Evolutionary conservation across 2,888 invertebrate species (phyloP).

Genomic region (Serripes groenlandicus): DNA sequence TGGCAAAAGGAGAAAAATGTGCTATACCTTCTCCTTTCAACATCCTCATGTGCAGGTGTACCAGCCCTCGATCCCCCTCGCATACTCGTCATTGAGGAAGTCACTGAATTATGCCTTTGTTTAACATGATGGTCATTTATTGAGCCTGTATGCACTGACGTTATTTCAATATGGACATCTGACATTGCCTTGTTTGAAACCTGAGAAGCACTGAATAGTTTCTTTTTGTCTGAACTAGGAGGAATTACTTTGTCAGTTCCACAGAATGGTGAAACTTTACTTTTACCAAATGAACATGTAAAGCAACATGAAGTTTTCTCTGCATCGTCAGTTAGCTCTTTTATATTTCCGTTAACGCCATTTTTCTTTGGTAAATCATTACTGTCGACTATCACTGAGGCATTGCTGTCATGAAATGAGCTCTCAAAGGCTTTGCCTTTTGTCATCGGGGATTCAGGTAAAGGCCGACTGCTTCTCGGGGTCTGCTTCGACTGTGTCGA

Average conservation of each 20-base stretch:
- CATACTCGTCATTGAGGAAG: slow-evolving; percentile 70
- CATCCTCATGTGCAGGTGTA: slow-evolving; percentile 71
- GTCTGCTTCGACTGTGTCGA: slow-evolving; percentile 53
- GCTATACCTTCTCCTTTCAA: slow-evolving; percentile 63
- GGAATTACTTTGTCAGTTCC: slow-evolving; percentile 56
- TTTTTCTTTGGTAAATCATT: slow-evolving; percentile 52
- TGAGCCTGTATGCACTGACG: slow-evolving; percentile 38
- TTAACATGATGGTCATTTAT: slow-evolving; percentile 17
- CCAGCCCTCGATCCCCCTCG: slow-evolving; percentile 65
- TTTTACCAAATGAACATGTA: slow-evolving; percentile 62
- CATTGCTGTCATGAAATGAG: slow-evolving; percentile 45
- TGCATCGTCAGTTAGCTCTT: slow-evolving; percentile 42
- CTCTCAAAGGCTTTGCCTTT: slow-evolving; percentile 50
- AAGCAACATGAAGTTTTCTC: slow-evolving; percentile 65
- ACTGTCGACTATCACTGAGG: slow-evolving; percentile 19
- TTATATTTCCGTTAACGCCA: slow-evolving; percentile 24
- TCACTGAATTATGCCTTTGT: slow-evolving; percentile 46
- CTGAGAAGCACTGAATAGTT: slow-evolving; percentile 58
- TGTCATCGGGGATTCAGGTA: slow-evolving; percentile 57
- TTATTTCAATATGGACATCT: slow-evolving; percentile 61
- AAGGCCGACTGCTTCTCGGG: slow-evolving; percentile 43
- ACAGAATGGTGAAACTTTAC: slow-evolving; percentile 70
- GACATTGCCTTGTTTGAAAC: slow-evolving; percentile 53
- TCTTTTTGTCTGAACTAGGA: slow-evolving; percentile 33
- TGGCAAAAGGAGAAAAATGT: too few relatives aligned